A percentile compares a stretch with the other conserved stretches of the same genome.
Evolutionary conservation across 2,113 vertebrate species (phyloP).

Genomic region (Sylvia atricapilla): DNA sequence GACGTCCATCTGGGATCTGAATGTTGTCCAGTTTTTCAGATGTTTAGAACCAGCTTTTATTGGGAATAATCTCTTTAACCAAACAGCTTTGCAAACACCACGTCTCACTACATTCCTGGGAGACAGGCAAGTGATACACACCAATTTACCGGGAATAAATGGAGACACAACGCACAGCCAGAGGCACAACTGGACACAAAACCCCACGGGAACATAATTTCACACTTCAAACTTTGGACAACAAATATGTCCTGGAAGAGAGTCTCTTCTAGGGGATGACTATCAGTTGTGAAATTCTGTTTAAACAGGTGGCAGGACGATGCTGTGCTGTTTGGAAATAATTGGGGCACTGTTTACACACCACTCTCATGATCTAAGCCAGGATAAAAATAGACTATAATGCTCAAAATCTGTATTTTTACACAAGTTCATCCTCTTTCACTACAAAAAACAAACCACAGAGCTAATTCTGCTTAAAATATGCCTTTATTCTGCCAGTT

Average conservation of each 20-base stretch:
- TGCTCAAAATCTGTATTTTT: constrained; percentile 1
- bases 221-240: constrained; percentile 40
- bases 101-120: not conserved
- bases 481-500: not conserved
- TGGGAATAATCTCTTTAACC: constrained; percentile 24
- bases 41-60: constrained; percentile 47
- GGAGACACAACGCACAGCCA: not conserved
- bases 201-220: not conserved
- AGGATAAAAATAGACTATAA: not conserved
- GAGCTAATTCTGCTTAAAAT: not conserved
- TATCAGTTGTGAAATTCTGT: constrained; percentile 7
- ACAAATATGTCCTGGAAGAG: not conserved
- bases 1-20: constrained; percentile 38
- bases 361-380: not conserved
- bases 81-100: constrained; percentile 37
- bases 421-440: not conserved
- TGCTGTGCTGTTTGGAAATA: constrained; percentile 25
- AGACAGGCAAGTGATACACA: not conserved
- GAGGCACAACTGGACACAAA: constrained; percentile 45
- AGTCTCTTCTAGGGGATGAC: not conserved
- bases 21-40: constrained; percentile 16
- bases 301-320: constrained; percentile 5
- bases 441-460: not conserved
- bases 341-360: constrained; percentile 34
- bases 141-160: constrained; percentile 10